Percentiles rank a stretch among this genome's conserved stretches.
Evolutionary conservation across 2,113 vertebrate genomes (phyloP).

Genomic region (Otocyon megalotis): DNA sequence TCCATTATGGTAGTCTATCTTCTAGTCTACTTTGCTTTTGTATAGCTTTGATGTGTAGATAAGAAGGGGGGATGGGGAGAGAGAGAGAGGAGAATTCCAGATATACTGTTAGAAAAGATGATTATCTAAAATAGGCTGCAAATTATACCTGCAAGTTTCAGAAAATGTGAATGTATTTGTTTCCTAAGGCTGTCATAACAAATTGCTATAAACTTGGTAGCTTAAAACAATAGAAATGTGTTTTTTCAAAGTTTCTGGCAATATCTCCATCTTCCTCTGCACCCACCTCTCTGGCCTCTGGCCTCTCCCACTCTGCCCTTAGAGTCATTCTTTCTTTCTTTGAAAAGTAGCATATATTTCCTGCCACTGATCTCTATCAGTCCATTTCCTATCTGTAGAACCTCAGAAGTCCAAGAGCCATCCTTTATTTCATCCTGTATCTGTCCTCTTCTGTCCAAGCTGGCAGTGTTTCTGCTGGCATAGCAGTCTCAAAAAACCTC

Average conservation of each 20-base stretch:
- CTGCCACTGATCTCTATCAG: background rate
- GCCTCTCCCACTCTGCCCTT: background rate
- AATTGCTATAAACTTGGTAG: background rate
- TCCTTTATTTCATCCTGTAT: background rate
- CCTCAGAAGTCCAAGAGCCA: background rate
- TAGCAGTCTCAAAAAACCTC: background rate
- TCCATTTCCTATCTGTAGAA: background rate
- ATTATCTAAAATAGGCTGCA: constrained; percentile 32
- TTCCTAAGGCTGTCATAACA: background rate
- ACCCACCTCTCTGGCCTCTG: background rate
- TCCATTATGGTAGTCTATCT: background rate
- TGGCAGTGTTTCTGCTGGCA: background rate
- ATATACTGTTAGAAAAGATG: constrained; percentile 12
- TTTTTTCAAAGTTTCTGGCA: background rate
- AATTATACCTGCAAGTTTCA: constrained; percentile 38
- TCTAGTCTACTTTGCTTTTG: background rate
- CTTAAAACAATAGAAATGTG: background rate
- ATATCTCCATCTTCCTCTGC: background rate
- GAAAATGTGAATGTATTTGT: constrained; percentile 18
- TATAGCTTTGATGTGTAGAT: background rate
- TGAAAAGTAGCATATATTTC: background rate
- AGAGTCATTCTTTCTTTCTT: background rate
- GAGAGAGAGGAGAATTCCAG: background rate
- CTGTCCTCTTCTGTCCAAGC: background rate
- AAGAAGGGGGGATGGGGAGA: background rate